phyloP scores from a whole-genome alignment of 2,888 invertebrate genomes.

The Drosophila putrida region DNA sequence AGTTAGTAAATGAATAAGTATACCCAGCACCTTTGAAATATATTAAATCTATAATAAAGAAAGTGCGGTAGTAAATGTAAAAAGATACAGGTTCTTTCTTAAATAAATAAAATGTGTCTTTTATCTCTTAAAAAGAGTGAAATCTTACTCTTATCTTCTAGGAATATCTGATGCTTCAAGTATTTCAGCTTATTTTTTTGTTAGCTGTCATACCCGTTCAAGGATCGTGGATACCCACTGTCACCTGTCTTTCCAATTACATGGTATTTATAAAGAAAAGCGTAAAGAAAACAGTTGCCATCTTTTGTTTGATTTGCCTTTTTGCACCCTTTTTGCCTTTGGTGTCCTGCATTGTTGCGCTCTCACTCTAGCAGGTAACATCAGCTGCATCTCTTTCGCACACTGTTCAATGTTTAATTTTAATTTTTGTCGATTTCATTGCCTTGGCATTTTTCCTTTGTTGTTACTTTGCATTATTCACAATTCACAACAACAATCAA shows the following conservation, averaged over 20 bases:
- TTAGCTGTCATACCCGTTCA: background rate
- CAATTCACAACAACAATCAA: constrained; percentile 25
- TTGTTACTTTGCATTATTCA: constrained; percentile 63
- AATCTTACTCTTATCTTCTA: no score
- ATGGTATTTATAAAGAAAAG: constrained; percentile 15
- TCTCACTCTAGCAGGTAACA: constrained; percentile 11
- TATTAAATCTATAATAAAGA: no score
- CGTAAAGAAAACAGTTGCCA: constrained; percentile 31
- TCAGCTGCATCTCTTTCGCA: constrained; percentile 22
- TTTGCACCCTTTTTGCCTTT: constrained; percentile 9
- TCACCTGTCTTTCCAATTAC: background rate
- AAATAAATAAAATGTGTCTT: no score
- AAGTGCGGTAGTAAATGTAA: no score
- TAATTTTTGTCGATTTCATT: constrained; percentile 57
- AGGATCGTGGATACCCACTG: background rate
- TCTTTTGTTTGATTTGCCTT: constrained; percentile 58
- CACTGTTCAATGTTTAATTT: constrained; percentile 62
- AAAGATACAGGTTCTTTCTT: no score
- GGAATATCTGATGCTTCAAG: background rate
- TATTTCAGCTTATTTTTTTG: background rate
- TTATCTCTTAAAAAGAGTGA: no score
- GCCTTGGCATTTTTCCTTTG: constrained; percentile 40
- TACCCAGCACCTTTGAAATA: no score
- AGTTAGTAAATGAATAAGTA: background rate
- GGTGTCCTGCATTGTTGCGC: constrained; percentile 16